phyloP scores from a whole-genome alignment of 2,888 invertebrate species.

The Criorhina ranunculi region DNA sequence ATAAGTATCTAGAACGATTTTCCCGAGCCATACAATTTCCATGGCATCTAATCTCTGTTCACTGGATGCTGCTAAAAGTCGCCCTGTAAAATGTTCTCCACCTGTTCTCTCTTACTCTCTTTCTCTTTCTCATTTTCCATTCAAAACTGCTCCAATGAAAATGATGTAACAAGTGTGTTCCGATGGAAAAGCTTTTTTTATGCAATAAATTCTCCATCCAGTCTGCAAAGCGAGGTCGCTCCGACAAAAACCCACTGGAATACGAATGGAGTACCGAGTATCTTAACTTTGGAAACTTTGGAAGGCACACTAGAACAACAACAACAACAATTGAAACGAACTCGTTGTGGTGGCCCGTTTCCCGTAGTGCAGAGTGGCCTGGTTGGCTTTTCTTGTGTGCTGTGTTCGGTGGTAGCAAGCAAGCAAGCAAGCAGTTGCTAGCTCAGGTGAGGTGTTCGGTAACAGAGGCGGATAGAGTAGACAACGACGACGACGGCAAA shows the following conservation, averaged over 20 bases:
- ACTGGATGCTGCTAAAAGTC: slow-evolving; percentile 18
- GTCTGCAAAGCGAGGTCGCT: slow-evolving; percentile 26
- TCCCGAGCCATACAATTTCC: neutral
- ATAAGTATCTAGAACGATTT: slow-evolving; percentile 28
- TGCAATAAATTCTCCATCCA: slow-evolving; percentile 35
- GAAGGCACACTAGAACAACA: neutral
- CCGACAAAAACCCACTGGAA: slow-evolving; percentile 13
- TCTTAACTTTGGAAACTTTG: slow-evolving; percentile 5
- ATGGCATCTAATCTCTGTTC: slow-evolving; percentile 1
- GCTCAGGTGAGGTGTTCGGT: slow-evolving; percentile 42
- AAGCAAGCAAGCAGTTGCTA: slow-evolving; percentile 10
- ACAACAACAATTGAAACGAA: slow-evolving; percentile 7
- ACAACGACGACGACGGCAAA: too few relatives aligned
- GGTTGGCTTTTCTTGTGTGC: slow-evolving; percentile 46
- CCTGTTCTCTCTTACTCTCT: neutral
- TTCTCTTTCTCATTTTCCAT: slow-evolving; percentile 13
- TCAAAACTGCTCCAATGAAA: slow-evolving; percentile 17
- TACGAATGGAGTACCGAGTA: too few relatives aligned
- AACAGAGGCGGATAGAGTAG: neutral
- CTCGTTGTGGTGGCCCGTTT: slow-evolving; percentile 13
- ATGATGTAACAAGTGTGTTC: slow-evolving; percentile 74
- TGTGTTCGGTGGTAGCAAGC: slow-evolving; percentile 36
- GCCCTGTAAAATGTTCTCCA: slow-evolving; percentile 10
- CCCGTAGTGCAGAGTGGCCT: slow-evolving; percentile 32
- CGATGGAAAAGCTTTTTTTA: slow-evolving; percentile 42